Conservation (phyloP, 1,140 invertebrate species). For the Kradibia gibbosae region DNA sequence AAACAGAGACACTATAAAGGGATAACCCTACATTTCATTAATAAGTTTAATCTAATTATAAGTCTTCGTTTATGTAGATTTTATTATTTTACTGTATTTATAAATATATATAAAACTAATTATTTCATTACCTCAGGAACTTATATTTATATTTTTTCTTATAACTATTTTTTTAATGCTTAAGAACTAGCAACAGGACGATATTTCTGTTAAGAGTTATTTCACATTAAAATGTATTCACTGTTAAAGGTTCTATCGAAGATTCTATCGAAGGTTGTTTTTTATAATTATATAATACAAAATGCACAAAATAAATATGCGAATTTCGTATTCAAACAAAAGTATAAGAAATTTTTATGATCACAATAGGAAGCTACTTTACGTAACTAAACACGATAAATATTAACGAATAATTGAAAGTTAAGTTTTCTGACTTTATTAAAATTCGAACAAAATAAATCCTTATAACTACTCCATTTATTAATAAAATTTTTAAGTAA, state of each 20-base stretch:
- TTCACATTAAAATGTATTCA: no score
- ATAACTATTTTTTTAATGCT: neutral
- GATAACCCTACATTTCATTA: no score
- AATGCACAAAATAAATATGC: neutral
- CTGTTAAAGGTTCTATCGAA: no score
- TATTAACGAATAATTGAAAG: neutral
- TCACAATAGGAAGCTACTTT: constrained; percentile 1
- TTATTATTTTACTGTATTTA: no score
- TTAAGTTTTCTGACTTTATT: constrained; percentile 32
- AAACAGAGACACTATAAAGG: no score
- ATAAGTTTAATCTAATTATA: neutral
- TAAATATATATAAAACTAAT: neutral
- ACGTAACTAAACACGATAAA: constrained; percentile 1
- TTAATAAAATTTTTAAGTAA: no score
- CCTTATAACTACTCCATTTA: neutral
- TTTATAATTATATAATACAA: no score
- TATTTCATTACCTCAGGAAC: neutral
- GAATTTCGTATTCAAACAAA: neutral
- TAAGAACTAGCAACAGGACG: neutral
- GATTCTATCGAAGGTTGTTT: no score
- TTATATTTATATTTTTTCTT: neutral
- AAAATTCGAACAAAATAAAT: no score
- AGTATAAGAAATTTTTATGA: constrained; percentile 30
- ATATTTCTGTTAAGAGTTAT: no score
- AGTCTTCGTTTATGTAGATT: neutral